Conservation (phyloP, 2,888 invertebrate species). For the Clunio marinus region DNA sequence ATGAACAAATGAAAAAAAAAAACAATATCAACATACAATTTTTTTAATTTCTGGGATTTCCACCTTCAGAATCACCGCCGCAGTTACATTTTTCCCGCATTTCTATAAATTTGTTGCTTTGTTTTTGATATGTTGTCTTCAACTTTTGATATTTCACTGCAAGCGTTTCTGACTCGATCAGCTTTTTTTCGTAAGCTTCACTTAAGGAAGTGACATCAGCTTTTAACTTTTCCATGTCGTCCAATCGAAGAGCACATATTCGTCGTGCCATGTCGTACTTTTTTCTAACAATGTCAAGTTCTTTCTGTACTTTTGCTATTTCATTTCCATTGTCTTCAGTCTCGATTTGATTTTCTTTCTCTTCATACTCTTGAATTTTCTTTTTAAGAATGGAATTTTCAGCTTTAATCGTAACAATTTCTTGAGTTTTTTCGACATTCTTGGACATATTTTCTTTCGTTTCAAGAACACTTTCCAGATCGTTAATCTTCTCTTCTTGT, state of each 20-base stretch:
- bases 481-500: not conserved
- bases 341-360: not conserved
- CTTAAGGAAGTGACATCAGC: not conserved
- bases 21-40: no score
- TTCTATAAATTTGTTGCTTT: no score
- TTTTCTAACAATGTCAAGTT: not conserved
- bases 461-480: not conserved
- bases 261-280: constrained; percentile 23
- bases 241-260: constrained; percentile 1
- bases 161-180: not conserved
- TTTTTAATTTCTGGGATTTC: no score
- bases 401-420: not conserved
- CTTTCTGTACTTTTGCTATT: no score
- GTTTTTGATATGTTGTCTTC: no score
- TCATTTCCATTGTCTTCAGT: not conserved
- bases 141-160: no score
- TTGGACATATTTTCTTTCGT: not conserved
- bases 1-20: no score
- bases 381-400: not conserved
- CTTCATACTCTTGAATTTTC: not conserved
- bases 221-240: not conserved
- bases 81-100: no score
- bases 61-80: no score
- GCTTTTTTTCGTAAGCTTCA: not conserved
- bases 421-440: not conserved